These are phyloP conservation scores for Molanna angustata DNA, from an alignment of 2,888 invertebrate genomes.

Conservation along the genomic window DNA sequence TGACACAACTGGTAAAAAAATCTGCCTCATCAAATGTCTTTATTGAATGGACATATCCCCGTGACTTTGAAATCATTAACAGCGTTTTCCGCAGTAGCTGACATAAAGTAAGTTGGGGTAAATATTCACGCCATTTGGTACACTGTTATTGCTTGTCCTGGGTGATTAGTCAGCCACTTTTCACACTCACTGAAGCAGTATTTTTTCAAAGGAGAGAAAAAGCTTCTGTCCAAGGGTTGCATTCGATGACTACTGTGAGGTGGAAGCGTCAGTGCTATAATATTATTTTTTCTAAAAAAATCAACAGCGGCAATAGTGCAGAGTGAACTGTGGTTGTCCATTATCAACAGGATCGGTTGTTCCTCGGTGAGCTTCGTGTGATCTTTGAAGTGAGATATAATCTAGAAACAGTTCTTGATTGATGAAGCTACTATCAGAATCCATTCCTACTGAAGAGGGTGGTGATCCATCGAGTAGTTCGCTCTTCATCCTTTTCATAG, in stretches of 20 bases:
- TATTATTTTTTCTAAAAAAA: conserved; percentile 32
- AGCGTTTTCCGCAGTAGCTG: conserved; percentile 31
- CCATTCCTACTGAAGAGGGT: conserved; percentile 38
- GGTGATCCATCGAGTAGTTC: conserved; percentile 42
- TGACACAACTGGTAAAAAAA: conserved; percentile 18
- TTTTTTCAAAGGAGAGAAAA: not conserved
- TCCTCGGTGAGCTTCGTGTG: conserved; percentile 33
- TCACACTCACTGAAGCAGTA: not conserved
- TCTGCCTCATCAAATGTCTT: conserved; percentile 28
- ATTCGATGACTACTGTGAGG: conserved; percentile 34
- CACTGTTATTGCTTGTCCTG: conserved; percentile 35
- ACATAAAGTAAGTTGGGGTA: conserved; percentile 31
- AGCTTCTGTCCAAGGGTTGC: conserved; percentile 33
- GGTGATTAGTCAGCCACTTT: conserved; percentile 34
- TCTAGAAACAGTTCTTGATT: conserved; percentile 11
- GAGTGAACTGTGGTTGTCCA: conserved; percentile 38
- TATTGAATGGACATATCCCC: conserved; percentile 25
- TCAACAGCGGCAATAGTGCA: conserved; percentile 33
- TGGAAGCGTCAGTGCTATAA: conserved; percentile 34
- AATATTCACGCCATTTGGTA: conserved; percentile 36
- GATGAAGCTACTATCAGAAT: conserved; percentile 18
- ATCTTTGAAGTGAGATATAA: conserved; percentile 13
- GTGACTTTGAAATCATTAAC: conserved; percentile 21
- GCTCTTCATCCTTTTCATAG: conserved; percentile 40
- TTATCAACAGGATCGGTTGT: conserved; percentile 35